phyloP scores from a whole-genome alignment of 2,797 vertebrate species.

The Falco naumanni region DNA sequence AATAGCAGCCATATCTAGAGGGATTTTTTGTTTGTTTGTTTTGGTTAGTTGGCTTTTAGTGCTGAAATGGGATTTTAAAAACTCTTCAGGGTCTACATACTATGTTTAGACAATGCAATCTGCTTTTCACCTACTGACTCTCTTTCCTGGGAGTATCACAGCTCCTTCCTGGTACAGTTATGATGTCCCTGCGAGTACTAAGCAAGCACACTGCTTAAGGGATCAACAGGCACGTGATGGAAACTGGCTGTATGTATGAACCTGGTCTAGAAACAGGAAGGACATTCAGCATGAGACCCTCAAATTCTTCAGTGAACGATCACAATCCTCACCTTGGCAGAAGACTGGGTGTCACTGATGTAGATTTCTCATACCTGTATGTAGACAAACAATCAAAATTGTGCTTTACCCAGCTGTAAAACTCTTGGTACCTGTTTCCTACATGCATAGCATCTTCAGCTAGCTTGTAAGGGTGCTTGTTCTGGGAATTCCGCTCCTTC shows the following conservation, averaged over 20 bases:
- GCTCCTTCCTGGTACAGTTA: neutral
- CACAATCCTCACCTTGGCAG: neutral
- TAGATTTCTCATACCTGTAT: neutral
- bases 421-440: neutral
- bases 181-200: rapidly evolving
- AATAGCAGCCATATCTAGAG: neutral
- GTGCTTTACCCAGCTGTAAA: neutral
- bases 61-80: neutral
- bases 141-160: neutral
- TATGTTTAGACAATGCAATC: neutral
- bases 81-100: neutral
- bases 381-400: neutral
- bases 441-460: neutral
- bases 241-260: neutral
- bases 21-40: neutral
- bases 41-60: neutral
- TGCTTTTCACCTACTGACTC: neutral
- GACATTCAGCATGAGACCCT: neutral
- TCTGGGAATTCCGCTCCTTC: neutral
- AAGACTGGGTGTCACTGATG: neutral
- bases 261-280: neutral
- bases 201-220: neutral
- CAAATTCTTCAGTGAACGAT: neutral
- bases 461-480: neutral
- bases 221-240: neutral